These are phyloP conservation scores for Eurytoma californica DNA, from an alignment of 2,888 invertebrate species.

Conservation along the genomic window DNA sequence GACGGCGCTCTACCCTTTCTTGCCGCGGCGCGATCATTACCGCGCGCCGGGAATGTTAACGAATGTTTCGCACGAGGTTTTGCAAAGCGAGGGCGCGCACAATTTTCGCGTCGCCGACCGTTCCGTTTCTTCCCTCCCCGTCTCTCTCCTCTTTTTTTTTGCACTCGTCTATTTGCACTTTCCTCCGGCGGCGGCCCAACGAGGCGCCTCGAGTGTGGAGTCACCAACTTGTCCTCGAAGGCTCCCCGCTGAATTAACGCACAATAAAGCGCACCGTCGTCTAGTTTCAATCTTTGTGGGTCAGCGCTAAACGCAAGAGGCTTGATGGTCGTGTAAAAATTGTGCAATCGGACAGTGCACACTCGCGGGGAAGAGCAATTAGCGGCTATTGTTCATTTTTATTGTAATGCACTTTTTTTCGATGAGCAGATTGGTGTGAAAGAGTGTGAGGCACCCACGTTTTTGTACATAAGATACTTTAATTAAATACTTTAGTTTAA, in stretches of 20 bases:
- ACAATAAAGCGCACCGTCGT: conserved; percentile 13
- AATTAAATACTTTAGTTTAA: conserved; percentile 6
- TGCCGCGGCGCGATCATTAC: conserved; percentile 64
- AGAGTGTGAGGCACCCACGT: not conserved
- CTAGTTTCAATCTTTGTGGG: conserved; percentile 9
- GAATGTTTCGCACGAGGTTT: conserved; percentile 69
- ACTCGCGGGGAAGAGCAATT: conserved; percentile 8
- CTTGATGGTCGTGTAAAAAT: not conserved
- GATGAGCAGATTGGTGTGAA: not conserved
- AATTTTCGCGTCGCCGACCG: conserved; percentile 54
- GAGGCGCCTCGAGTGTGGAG: conserved; percentile 1
- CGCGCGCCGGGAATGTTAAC: conserved; percentile 69
- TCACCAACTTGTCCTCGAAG: conserved; percentile 1
- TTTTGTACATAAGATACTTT: conserved; percentile 19
- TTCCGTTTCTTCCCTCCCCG: conserved; percentile 13
- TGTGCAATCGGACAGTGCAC: conserved; percentile 31
- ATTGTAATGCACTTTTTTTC: not conserved
- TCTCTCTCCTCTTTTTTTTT: not conserved
- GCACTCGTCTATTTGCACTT: not conserved
- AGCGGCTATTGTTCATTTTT: conserved; percentile 37
- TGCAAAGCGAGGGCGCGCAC: conserved; percentile 52
- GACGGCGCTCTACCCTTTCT: conserved; percentile 51
- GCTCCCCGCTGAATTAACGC: conserved; percentile 35
- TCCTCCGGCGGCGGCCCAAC: not conserved
- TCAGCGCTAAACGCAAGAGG: conserved; percentile 19